Base-by-base conservation (phyloP, 2,797 vertebrate genomes). In the Neosilurus mollespiculum region DNA sequence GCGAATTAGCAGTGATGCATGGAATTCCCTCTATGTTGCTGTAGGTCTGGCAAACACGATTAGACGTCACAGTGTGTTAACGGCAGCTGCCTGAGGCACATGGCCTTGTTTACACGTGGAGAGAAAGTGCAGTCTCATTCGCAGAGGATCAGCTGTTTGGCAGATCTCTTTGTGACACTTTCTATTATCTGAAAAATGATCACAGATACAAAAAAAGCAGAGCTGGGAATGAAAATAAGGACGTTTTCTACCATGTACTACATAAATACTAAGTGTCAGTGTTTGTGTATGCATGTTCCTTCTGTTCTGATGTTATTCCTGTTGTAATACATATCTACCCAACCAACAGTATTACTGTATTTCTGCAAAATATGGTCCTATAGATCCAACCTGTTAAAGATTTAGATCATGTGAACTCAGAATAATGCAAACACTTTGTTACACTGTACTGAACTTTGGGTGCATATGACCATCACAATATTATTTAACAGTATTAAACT, bases 11-110 rank as follows among this genome's bases (percentile, higher is more conserved):
- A 30, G 70, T 77, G 70, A 58, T 7, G 49, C 80, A 24, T 6
- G 30, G 81, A 78, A 73, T 87, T 86, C 54, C 82, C 86, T 76
- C 78, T 76, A 75, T 34, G 16, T 56, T 8, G 37, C 76, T 58
- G 53, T 87, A 84, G 85, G 80, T 90, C 65, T 86, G 87, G 80
- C 78, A 89, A 81, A 90, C 87, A 85, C 61, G 85, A 89, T 87
- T 78, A 87, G 81, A 87, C 78, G 12, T 83, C 80, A 71, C 84
- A 89, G 65, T 72, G 79, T 34, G 87, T 87, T 85, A 80, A 75
- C 73, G 70, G 80, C 71, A 69, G 83, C 83, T 70, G 81, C 85
- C 62, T 72, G 79, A 70, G 77, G 81, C 84, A 82, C 77, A 80
- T 67, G 37, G 76, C 54, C 71, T 73, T 82, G 81, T 82, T 85